A percentile compares a stretch with the other conserved stretches of the same genome.
These are phyloP conservation scores for Drosophila orosa DNA, from an alignment of 1,140 invertebrate genomes.

Conservation along the genomic window DNA sequence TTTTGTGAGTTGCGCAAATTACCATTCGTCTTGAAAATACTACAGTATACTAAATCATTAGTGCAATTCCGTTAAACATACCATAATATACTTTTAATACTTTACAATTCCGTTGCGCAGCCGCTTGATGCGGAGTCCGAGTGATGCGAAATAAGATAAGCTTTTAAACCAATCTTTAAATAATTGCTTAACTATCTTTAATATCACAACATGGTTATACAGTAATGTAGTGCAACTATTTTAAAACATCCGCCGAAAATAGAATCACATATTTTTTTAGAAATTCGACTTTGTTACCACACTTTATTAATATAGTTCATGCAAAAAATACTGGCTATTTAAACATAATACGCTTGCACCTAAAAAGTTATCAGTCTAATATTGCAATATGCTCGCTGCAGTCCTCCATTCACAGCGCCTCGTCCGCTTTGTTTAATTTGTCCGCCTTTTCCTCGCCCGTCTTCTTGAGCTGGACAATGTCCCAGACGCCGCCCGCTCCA, in stretches of 20 bases:
- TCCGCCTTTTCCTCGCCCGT: constrained; percentile 1
- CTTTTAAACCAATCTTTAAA: too few species aligned
- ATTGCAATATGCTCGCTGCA: constrained; percentile 40
- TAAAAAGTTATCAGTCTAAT: constrained; percentile 73
- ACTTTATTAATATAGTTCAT: constrained; percentile 42
- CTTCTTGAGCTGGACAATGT: constrained; percentile 86
- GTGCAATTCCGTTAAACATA: background rate
- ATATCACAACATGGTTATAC: too few species aligned
- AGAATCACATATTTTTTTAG: background rate
- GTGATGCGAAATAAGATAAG: too few species aligned
- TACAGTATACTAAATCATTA: background rate
- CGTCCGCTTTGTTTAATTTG: constrained; percentile 33
- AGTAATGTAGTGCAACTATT: too few species aligned
- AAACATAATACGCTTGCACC: constrained; percentile 60
- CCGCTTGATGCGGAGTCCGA: too few species aligned
- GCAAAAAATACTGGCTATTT: constrained; percentile 68
- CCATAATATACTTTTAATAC: background rate
- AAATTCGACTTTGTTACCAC: background rate
- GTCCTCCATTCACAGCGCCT: constrained; percentile 42
- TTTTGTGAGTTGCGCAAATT: background rate
- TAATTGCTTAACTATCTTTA: too few species aligned
- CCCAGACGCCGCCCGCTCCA: constrained; percentile 87
- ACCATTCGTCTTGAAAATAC: background rate
- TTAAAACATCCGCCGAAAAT: background rate
- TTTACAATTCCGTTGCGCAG: background rate